phyloP scores from a whole-genome alignment of 2,888 invertebrate genomes.

The Drepana falcataria region DNA sequence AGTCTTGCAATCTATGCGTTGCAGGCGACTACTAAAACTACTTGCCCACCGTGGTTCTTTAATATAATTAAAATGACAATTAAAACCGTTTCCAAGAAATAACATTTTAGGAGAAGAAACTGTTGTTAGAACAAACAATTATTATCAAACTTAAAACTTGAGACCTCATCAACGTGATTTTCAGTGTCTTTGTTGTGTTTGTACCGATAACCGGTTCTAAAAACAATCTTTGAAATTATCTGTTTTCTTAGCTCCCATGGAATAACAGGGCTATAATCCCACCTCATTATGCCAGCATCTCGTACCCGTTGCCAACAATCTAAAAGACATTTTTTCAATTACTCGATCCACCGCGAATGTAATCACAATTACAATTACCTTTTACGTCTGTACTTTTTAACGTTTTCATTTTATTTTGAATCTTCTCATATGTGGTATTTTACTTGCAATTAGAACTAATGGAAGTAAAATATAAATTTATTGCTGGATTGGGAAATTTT shows the following conservation, averaged over 20 bases:
- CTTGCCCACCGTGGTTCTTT: too few relatives aligned
- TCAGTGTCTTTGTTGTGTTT: too few relatives aligned
- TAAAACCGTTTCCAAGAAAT: too few relatives aligned
- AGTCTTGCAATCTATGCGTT: too few relatives aligned
- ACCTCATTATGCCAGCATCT: constrained; percentile 45
- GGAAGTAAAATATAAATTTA: background rate
- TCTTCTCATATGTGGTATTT: background rate
- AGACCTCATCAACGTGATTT: background rate
- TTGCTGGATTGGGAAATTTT: too few relatives aligned
- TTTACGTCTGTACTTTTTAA: constrained; percentile 46
- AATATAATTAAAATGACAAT: too few relatives aligned
- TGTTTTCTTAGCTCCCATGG: constrained; percentile 15
- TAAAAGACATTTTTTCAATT: constrained; percentile 73
- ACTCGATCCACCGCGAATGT: constrained; percentile 54
- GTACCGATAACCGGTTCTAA: constrained; percentile 12
- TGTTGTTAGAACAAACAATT: too few relatives aligned
- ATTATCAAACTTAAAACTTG: too few relatives aligned
- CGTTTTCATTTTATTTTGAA: constrained; percentile 22
- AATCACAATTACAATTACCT: constrained; percentile 46
- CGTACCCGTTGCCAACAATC: constrained; percentile 47
- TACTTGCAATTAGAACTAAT: background rate
- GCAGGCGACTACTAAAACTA: too few relatives aligned
- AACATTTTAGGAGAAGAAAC: too few relatives aligned
- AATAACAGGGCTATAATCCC: constrained; percentile 36
- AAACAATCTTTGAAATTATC: constrained; percentile 22